Base-by-base conservation (phyloP, 2,113 vertebrate genomes). In the Taurulus bubalis region DNA sequence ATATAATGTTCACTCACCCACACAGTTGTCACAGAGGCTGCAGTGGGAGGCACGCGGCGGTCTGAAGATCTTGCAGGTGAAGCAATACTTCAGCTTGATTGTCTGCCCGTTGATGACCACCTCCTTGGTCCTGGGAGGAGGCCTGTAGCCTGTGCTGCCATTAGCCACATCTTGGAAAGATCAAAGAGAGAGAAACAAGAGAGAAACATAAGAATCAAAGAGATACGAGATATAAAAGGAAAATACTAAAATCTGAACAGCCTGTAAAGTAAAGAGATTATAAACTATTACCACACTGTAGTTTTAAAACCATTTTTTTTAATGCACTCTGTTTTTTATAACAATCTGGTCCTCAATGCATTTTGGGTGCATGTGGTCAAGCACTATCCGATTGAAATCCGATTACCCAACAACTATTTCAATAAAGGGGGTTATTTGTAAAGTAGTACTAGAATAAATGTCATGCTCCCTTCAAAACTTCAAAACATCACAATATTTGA, bases 11-110 rank as follows among this genome's bases (percentile, higher is more conserved):
- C 38, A 86, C 92, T 98, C 93, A 99, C 98, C 98, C 95, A 99
- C 98, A 94, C 98, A 99, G 95, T 99, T 99, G 96, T 99, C 98
- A 89, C 98, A 99, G 90, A 99, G 96, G 95, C 97, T 99, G 93
- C 98, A 99, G 91, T 99, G 98, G 80, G 98, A 99, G 94, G 98
- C 97, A 85, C 98, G 97, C 53, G 98, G 98, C 28, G 98, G 98
- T 89, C 98, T 96, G 95, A 99, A 99, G 93, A 99, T 98, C 94
- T 98, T 98, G 95, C 98, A 99, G 93, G 98, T 99, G 93, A 99
- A 99, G 95, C 98, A 99, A 71, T 99, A 99, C 91, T 99, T 99
- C 75, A 99, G 94, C 89, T 99, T 99, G 89, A 99, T 96, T 9
- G 97, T 97, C 95, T 99, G 98, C 63, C 98, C 98, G 64, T 99